These are phyloP conservation scores for Limnephilus rhombicus DNA, from an alignment of 2,888 invertebrate species.

Conservation along the genomic window DNA sequence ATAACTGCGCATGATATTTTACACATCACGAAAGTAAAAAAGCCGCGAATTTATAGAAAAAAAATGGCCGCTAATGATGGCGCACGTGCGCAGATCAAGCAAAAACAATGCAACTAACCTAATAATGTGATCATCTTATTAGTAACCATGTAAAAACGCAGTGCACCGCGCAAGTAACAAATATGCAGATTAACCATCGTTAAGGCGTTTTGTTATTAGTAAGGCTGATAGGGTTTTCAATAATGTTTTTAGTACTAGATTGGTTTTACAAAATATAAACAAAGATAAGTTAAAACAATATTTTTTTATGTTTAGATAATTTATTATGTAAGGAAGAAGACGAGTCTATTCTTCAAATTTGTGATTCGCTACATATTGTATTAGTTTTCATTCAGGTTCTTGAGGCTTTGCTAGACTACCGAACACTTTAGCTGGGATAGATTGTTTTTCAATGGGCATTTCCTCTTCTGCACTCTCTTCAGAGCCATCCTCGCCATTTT, in stretches of 20 bases:
- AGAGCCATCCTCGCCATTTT: conserved; percentile 77
- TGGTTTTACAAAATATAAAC: not conserved
- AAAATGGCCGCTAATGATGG: no score
- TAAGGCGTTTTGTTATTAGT: no score
- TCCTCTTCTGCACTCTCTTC: conserved; percentile 79
- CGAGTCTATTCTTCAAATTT: not conserved
- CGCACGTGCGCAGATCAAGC: no score
- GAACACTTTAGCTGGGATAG: conserved; percentile 94
- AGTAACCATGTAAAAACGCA: no score
- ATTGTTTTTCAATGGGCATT: conserved; percentile 89
- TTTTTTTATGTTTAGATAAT: not conserved
- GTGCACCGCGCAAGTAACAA: no score
- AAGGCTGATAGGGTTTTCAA: no score
- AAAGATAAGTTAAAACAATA: not conserved
- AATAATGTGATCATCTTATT: no score
- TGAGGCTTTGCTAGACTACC: conserved; percentile 82
- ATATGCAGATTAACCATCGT: no score
- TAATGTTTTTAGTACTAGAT: not conserved
- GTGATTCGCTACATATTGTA: not conserved
- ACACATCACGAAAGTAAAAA: no score
- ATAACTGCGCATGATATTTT: no score
- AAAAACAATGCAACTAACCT: no score
- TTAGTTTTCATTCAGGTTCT: conserved; percentile 66
- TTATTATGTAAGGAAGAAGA: not conserved
- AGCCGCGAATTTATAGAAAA: no score